A percentile compares a stretch with the other conserved stretches of the same genome.
These are phyloP conservation scores for Pogoniulus pusillus DNA, from an alignment of 2,797 vertebrate species.

Conservation along the genomic window DNA sequence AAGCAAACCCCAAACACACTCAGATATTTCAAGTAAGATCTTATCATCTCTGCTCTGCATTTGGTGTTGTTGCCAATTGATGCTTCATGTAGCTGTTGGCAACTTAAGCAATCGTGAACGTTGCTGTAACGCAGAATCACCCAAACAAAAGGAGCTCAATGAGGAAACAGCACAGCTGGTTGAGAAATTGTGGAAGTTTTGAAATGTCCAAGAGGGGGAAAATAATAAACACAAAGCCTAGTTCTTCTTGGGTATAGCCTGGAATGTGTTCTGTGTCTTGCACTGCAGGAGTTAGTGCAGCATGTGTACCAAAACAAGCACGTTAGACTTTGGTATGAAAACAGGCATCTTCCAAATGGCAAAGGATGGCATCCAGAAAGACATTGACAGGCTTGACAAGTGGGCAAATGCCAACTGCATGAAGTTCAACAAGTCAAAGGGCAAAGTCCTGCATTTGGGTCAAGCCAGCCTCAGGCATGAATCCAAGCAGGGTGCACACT, in stretches of 20 bases:
- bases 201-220: slow-evolving; percentile 19
- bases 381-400: too few relatives aligned
- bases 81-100: background rate
- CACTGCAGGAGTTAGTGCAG: background rate
- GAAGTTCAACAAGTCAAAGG: too few relatives aligned
- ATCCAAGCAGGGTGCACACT: too few relatives aligned
- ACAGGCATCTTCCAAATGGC: too few relatives aligned
- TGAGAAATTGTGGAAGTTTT: slow-evolving; percentile 73
- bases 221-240: background rate
- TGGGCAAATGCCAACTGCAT: too few relatives aligned
- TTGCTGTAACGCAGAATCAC: slow-evolving; percentile 30
- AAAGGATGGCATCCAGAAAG: too few relatives aligned
- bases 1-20: background rate
- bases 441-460: too few relatives aligned
- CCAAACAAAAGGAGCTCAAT: slow-evolving; percentile 41
- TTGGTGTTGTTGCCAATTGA: background rate
- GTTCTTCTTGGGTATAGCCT: background rate
- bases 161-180: slow-evolving; percentile 55
- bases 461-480: too few relatives aligned
- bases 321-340: background rate
- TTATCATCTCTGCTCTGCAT: background rate
- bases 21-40: background rate
- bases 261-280: background rate
- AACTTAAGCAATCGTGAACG: slow-evolving; percentile 4
- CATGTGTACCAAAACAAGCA: background rate